Evolutionary conservation across 1,140 invertebrate species (phyloP).

Genomic region (Lepidurus couesii): DNA sequence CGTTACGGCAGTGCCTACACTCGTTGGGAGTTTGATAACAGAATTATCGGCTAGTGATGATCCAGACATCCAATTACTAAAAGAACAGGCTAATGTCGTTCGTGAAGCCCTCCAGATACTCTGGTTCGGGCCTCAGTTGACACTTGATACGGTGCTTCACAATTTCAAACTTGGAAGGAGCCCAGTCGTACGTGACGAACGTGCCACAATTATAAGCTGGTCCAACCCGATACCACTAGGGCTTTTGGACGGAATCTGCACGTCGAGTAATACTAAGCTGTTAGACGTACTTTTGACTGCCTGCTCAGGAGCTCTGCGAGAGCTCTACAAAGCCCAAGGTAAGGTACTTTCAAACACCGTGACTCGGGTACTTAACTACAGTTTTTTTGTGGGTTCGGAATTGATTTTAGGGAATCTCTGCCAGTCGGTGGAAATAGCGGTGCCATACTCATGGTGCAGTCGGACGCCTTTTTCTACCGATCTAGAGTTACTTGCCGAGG

Average conservation of each 20-base stretch:
- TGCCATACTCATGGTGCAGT: neutral
- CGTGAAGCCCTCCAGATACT: neutral
- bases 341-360: neutral
- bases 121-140: neutral
- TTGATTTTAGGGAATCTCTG: neutral
- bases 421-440: neutral
- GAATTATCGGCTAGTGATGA: neutral
- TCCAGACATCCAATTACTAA: neutral
- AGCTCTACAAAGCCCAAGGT: constrained; percentile 13
- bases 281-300: constrained; percentile 6
- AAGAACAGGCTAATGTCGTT: neutral
- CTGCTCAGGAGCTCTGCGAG: neutral
- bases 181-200: constrained; percentile 1
- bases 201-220: neutral
- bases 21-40: neutral
- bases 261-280: neutral
- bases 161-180: neutral
- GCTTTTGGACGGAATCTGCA: constrained; percentile 13
- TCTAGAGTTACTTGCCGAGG: neutral
- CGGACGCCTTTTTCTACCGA: neutral
- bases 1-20: neutral
- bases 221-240: neutral
- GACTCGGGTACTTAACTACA: neutral
- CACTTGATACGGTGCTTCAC: neutral
- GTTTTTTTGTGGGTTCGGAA: neutral